Evolutionary conservation across 2,113 vertebrate genomes (phyloP), one percentile per base, ranked within the genome.

Genomic region (Cyphomyrus plagiostoma): DNA sequence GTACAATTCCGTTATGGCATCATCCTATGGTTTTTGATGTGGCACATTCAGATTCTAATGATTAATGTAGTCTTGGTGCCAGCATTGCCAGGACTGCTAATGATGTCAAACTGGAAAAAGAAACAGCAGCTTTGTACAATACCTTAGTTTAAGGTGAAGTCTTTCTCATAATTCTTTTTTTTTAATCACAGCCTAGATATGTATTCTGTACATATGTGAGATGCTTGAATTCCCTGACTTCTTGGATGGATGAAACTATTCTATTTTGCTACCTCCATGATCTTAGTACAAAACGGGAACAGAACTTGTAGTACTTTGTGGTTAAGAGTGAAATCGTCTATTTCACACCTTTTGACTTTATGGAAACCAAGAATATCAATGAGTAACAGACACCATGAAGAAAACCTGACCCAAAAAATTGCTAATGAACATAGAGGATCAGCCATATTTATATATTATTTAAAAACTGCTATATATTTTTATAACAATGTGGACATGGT

Each of bases 241-340:
- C 46, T 56, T 35, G 50, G 4, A 35, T 45, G 85, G 49, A 35
- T 56, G 49, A n/a, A 53, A 53, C 85, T 53, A 21, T 84, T 84
- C 82, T 50, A 56, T 53, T 87, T 52, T 53, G 50, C 85, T 53
- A 87, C 85, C 85, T 87, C 85, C 50, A 56, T 53, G 26, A 39
- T 53, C 49, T 56, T 86, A 52, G 21, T 87, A 53, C 26, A 50
- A 19, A 30, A 53, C 39, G 15, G 50, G 46, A 87, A 8, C 13
- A 10, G 26, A 56, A 53, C 15, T 35, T 53, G 5, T 17, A 86
- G 26, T 86, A 35, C 13, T 5, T 5, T 86, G 26, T 52, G 30
- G 50, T 53, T 87, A 30, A 17, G 85, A 35, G 50, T 15, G 5
- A 53, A 87, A 30, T 87, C 10, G 6, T 35, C 48, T 87, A 13